Evolutionary conservation across 2,797 vertebrate species (phyloP).

Genomic region (Gadopsis bispinosus): DNA sequence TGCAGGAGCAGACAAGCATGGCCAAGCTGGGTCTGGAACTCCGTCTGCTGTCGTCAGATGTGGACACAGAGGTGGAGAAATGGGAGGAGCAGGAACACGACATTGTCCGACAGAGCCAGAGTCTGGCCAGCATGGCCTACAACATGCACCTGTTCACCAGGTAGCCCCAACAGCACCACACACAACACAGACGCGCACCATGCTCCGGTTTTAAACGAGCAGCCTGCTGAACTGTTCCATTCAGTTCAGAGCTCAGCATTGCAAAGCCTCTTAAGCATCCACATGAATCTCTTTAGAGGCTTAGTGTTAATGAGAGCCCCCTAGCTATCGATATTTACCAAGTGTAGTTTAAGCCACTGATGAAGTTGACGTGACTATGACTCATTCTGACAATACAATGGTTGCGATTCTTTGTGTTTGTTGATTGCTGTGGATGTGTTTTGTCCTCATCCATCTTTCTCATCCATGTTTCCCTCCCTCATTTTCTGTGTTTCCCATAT

Average conservation of each 20-base stretch:
- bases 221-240: constrained; percentile 20
- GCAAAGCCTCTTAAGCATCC: constrained; percentile 47
- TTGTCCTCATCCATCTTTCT: constrained; percentile 42
- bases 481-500: constrained; percentile 58
- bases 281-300: constrained; percentile 51
- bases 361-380: constrained; percentile 19
- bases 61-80: constrained; percentile 93
- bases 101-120: constrained; percentile 89
- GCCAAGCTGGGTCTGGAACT: constrained; percentile 95
- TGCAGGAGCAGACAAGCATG: constrained; percentile 93
- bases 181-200: background rate
- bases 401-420: constrained; percentile 14
- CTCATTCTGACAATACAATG: constrained; percentile 44
- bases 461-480: constrained; percentile 38
- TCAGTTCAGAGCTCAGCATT: constrained; percentile 34
- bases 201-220: background rate
- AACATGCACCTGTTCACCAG: constrained; percentile 98
- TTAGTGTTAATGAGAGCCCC: constrained; percentile 44
- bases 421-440: constrained; percentile 42
- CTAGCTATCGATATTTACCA: constrained; percentile 43
- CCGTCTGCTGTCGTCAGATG: constrained; percentile 91
- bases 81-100: constrained; percentile 97
- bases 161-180: constrained; percentile 72
- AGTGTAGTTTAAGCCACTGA: constrained; percentile 23
- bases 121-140: constrained; percentile 94